Percentiles rank a stretch among this genome's conserved stretches.
Evolutionary conservation across 2,888 invertebrate genomes (phyloP).

Genomic region (Habrosyne pyritoides): DNA sequence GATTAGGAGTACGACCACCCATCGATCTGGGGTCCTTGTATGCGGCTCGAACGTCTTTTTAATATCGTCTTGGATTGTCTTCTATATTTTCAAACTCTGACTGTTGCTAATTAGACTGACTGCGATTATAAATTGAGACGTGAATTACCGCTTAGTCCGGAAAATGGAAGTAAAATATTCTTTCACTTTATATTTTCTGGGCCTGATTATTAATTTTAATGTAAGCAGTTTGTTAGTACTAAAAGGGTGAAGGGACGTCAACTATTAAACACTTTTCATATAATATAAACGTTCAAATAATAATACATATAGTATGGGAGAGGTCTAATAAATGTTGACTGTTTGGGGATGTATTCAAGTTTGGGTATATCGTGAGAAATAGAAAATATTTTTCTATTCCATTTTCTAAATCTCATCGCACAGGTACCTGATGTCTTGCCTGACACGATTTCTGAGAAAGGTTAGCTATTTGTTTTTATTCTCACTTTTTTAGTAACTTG

Average conservation of each 20-base stretch:
- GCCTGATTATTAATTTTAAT: too few relatives aligned
- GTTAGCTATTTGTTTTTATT: background rate
- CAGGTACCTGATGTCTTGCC: background rate
- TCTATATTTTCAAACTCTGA: constrained; percentile 16
- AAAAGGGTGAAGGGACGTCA: too few relatives aligned
- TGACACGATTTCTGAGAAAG: background rate
- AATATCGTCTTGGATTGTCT: constrained; percentile 59
- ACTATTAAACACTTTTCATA: too few relatives aligned
- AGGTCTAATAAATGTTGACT: too few relatives aligned
- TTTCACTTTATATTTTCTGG: background rate
- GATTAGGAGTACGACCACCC: constrained; percentile 68
- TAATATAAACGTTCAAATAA: too few relatives aligned
- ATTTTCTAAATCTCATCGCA: background rate
- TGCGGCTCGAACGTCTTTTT: constrained; percentile 62
- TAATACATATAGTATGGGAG: too few relatives aligned
- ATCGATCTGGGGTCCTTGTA: constrained; percentile 66
- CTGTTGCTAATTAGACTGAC: background rate
- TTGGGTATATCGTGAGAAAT: too few relatives aligned
- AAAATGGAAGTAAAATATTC: background rate
- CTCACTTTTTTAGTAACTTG: too few relatives aligned
- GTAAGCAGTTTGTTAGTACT: background rate
- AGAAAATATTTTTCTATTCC: too few relatives aligned
- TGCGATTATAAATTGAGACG: background rate
- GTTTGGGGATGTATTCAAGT: too few relatives aligned
- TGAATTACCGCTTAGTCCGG: background rate